These are phyloP conservation scores for Tetranychus piercei DNA, from an alignment of 2,888 invertebrate species.

Conservation along the genomic window DNA sequence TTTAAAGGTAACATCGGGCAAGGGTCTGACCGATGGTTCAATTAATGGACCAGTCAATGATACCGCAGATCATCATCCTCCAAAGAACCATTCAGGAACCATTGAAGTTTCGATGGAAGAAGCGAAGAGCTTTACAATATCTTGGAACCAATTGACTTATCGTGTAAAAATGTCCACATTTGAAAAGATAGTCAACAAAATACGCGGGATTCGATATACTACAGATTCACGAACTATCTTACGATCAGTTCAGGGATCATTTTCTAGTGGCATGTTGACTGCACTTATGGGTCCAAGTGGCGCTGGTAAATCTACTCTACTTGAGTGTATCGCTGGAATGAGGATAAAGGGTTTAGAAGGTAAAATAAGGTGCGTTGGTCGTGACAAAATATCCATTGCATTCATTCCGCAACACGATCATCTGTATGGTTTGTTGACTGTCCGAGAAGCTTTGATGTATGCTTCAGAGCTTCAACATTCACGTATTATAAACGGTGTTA, in stretches of 20 bases:
- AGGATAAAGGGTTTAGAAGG: conserved; percentile 37
- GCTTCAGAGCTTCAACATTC: conserved; percentile 22
- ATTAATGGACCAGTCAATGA: too few relatives aligned
- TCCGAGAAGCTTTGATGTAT: conserved; percentile 19
- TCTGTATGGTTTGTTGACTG: conserved; percentile 18
- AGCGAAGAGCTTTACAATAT: too few relatives aligned
- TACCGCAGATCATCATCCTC: too few relatives aligned
- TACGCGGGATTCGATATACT: too few relatives aligned
- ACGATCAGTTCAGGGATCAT: conserved; percentile 68
- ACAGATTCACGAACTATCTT: conserved; percentile 43
- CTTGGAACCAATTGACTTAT: too few relatives aligned
- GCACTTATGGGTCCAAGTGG: conserved; percentile 96
- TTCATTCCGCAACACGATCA: conserved; percentile 22
- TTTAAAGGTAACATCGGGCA: too few relatives aligned
- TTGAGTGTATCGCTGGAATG: conserved; percentile 67
- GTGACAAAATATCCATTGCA: conserved; percentile 16
- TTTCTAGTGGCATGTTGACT: conserved; percentile 72
- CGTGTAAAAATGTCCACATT: too few relatives aligned
- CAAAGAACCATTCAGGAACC: too few relatives aligned
- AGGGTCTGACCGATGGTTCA: too few relatives aligned
- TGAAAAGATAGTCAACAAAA: too few relatives aligned
- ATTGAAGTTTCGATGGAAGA: too few relatives aligned
- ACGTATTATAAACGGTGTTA: neutral
- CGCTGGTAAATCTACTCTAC: conserved; percentile 36
- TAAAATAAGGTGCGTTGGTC: conserved; percentile 12